Evolutionary conservation across 2,888 invertebrate species (phyloP).

Genomic region (Notocelia uddmanniana): DNA sequence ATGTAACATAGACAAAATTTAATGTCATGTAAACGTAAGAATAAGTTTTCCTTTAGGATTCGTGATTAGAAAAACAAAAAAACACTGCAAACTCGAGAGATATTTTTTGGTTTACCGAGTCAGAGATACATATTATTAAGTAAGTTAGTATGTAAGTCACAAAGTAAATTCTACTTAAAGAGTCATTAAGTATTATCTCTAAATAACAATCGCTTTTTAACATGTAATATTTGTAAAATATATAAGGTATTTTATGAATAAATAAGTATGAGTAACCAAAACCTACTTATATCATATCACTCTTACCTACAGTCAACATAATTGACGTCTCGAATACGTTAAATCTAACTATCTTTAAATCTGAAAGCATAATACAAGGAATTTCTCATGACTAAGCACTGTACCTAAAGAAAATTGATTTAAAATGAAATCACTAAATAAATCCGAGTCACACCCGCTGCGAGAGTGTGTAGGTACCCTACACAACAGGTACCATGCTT

Average conservation of each 20-base stretch:
- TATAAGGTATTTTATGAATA: no score
- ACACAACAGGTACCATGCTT: conserved; percentile 42
- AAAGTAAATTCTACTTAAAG: no score
- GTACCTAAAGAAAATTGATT: conserved; percentile 35
- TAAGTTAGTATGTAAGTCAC: no score
- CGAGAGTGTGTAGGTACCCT: conserved; percentile 38
- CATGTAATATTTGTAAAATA: no score
- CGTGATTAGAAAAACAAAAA: no score
- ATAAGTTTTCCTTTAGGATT: no score
- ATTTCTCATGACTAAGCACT: conserved; percentile 14
- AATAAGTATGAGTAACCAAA: no score
- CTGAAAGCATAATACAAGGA: not conserved
- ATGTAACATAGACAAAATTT: not conserved
- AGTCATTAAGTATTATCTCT: no score
- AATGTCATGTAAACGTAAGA: not conserved
- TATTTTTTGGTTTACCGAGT: no score
- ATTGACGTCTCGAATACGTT: not conserved
- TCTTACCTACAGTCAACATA: not conserved
- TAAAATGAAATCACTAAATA: conserved; percentile 34
- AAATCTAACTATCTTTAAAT: not conserved
- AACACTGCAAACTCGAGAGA: no score
- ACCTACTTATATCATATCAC: not conserved
- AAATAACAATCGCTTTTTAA: no score
- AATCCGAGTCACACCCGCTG: conserved; percentile 36
- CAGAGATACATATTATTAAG: no score